These are phyloP conservation scores for Agrotis segetum DNA, from an alignment of 2,888 invertebrate species.

Conservation along the genomic window DNA sequence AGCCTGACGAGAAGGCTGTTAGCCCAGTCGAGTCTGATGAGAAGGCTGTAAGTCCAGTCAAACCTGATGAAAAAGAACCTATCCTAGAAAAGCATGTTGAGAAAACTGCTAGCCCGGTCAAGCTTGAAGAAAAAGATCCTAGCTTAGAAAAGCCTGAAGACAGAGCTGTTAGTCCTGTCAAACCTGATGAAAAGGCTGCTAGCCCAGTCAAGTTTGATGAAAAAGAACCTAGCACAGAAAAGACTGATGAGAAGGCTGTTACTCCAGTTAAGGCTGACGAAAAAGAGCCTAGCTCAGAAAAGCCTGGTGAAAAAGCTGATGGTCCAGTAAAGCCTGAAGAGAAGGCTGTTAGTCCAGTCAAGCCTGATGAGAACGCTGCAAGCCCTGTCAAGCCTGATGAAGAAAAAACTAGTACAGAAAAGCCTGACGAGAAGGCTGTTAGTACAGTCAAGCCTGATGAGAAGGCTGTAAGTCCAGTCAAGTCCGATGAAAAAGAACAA, in stretches of 20 bases:
- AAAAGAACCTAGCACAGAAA: no score
- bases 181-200: slow-evolving; percentile 27
- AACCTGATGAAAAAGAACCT: not conserved
- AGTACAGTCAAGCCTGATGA: not conserved
- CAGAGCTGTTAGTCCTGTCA: slow-evolving; percentile 1
- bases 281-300: not conserved
- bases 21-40: not conserved
- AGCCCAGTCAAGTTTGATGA: not conserved
- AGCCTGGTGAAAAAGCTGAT: not conserved
- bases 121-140: not conserved
- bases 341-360: rapidly evolving
- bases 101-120: not conserved
- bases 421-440: not conserved
- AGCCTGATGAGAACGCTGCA: not conserved
- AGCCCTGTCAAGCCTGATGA: not conserved
- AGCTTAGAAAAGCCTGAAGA: slow-evolving; percentile 15
- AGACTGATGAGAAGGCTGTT: not conserved
- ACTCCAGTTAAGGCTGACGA: not conserved
- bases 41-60: not conserved
- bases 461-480: not conserved
- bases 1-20: not conserved
- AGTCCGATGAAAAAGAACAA: not conserved
- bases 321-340: not conserved
- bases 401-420: not conserved
- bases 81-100: slow-evolving; percentile 5